Percentiles rank a stretch among this genome's conserved stretches.
Evolutionary conservation across 1,140 invertebrate genomes (phyloP).

Genomic region (Drosophila prosaltans): DNA sequence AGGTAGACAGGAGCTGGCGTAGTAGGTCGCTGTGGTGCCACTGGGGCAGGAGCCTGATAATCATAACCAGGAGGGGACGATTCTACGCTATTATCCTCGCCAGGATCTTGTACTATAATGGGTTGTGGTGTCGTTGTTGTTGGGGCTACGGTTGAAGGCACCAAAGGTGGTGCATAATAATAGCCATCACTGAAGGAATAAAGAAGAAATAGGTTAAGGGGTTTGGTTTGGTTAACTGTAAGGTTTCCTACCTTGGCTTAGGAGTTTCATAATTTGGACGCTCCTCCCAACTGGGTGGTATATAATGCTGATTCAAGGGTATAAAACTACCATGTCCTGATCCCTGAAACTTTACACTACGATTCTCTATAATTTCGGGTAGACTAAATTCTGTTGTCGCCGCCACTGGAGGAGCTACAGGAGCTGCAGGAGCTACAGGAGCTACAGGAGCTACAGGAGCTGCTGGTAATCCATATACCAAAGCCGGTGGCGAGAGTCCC

Average conservation of each 20-base stretch:
- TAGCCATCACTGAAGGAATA: slow-evolving; percentile 45
- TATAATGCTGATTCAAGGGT: slow-evolving; percentile 66
- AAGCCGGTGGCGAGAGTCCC: slow-evolving; percentile 24
- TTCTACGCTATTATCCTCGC: slow-evolving; percentile 49
- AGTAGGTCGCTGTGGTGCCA: slow-evolving; percentile 37
- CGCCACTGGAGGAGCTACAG: slow-evolving; percentile 35
- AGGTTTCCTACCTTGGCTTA: slow-evolving; percentile 49
- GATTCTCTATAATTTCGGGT: slow-evolving; percentile 76
- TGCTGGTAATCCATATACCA: slow-evolving; percentile 38
- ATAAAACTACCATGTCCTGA: slow-evolving; percentile 57
- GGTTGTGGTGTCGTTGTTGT: slow-evolving; percentile 45
- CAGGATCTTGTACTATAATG: slow-evolving; percentile 62
- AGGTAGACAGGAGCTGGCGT: slow-evolving; percentile 67
- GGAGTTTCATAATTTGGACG: slow-evolving; percentile 69
- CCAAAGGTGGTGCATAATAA: slow-evolving; percentile 49
- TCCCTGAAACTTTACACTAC: slow-evolving; percentile 49
- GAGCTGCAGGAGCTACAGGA: slow-evolving; percentile 44
- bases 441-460: slow-evolving; percentile 47
- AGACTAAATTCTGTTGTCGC: slow-evolving; percentile 65
- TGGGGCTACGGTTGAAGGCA: slow-evolving; percentile 27
- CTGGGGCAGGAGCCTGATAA: slow-evolving; percentile 53
- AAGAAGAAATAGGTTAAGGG: not conserved
- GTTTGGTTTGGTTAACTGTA: not conserved
- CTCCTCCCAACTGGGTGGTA: slow-evolving; percentile 59
- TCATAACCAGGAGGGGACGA: slow-evolving; percentile 52